Evolutionary conservation across 1,140 invertebrate species (phyloP), one percentile per base, ranked within the genome.

Genomic region (Drosophila ironensis): DNA sequence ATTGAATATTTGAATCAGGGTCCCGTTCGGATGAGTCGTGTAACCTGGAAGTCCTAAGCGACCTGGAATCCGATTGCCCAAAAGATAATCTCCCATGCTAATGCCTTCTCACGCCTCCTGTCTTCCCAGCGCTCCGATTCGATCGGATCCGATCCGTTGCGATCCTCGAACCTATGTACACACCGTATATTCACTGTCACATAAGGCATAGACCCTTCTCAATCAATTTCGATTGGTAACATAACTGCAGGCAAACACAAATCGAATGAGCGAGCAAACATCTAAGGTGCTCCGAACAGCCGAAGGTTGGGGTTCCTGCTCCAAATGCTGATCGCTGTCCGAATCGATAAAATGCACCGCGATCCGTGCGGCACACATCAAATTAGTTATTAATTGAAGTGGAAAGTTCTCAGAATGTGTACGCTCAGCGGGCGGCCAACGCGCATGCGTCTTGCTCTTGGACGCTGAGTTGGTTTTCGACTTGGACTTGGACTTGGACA

Each of bases 351-450:
- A 84, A 73, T 84, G 73, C 77, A 84, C 63, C 69, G 77, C 78
- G 73, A 78, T 84, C 77, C 72, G 72, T 64, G 75, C 77, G 77
- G 77, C 77, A 84, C 78, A 84, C 80, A 84, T 84, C 78, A 84
- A 84, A 84, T 84, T 84, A 84, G 78, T 84, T 84, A 84, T 84
- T 84, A 84, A 84, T 84, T 84, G 80, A 84, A 78, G 78, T 84
- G 78, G 78, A 84, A 84, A 84, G 78, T 84, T 84, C 78, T 84
- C 78, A 84, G 78, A 84, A 84, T 84, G 74, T 84, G 80, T 78
- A 71, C 74, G 57, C 78, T 54, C 78, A 77, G 78, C 78, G 78
- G 78, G 78, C 80, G 77, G 78, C 61, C 78, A 84, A 86, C 80
- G 80, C 80, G 78, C 80, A 86, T 84, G 80, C 78, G 78, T 84